Conservation (phyloP, 2,888 invertebrate genomes). For the Catocala nupta region DNA sequence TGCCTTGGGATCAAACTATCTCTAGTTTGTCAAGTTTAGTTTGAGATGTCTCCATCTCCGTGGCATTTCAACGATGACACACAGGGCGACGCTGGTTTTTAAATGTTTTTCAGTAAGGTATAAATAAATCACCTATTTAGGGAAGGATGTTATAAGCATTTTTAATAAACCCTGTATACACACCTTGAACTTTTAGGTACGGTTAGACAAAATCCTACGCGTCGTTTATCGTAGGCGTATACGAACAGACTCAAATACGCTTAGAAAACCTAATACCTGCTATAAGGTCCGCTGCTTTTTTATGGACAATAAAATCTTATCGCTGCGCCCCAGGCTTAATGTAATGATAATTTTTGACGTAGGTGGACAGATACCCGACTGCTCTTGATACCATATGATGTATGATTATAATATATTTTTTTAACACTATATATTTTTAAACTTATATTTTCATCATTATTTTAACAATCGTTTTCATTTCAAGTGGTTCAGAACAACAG, state of each 20-base stretch:
- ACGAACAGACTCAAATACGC: conserved; percentile 2
- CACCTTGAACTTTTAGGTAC: neutral
- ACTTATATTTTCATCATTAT: no score
- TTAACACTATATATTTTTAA: no score
- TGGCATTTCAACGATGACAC: no score
- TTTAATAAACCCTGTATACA: no score
- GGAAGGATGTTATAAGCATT: neutral
- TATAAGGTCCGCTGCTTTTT: conserved; percentile 39
- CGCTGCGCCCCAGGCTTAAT: conserved; percentile 35
- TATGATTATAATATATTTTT: neutral
- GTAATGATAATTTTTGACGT: conserved; percentile 38
- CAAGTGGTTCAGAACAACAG: no score
- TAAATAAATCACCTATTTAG: no score
- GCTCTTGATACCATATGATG: conserved; percentile 21
- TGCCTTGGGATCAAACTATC: no score
- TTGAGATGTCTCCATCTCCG: no score
- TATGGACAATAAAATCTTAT: conserved; percentile 48
- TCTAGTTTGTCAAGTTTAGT: no score
- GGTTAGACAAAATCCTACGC: neutral
- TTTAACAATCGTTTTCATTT: no score
- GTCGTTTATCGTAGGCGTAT: neutral
- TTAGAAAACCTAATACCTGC: conserved; percentile 30
- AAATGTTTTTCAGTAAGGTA: no score
- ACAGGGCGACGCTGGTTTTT: no score
- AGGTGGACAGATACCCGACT: conserved; percentile 23